Base-by-base conservation (phyloP, 2,113 vertebrate species). In the Aegotheles bennettii region DNA sequence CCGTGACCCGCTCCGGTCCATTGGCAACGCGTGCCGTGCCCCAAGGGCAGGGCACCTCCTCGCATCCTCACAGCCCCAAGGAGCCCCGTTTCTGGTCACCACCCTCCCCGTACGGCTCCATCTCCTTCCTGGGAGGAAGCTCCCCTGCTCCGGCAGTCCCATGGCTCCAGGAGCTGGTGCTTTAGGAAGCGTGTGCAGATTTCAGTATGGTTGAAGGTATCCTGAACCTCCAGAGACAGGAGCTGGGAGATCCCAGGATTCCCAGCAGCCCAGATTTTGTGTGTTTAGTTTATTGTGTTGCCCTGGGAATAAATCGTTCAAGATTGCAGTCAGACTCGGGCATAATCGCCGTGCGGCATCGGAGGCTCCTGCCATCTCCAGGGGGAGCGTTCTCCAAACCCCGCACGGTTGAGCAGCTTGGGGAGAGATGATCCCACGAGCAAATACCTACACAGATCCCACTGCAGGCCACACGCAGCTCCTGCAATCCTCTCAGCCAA, bases 251-350 rank as follows among this genome's bases (percentile, higher is more conserved):
- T 94, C 63, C 90, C 82, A 83, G 85, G 70, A 42, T 79, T 94
- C 96, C 91, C 96, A 94, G 71, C 84, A 93, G 93, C 96, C 84
- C 19, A 10, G 90, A 76, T 96, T 94, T 90, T 95, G 94, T 97
- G 93, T 94, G 94, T 96, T 97, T 96, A 96, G 95, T 90, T 96
- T 87, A 96, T 96, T 88, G 90, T 77, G 93, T 84, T 80, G 84
- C 94, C 93, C 95, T 95, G 93, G 96, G 96, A 96, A 96, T 96
- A 91, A 94, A 93, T 88, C 93, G 38, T 93, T 95, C 24, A 90
- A 74, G 93, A 95, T 83, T 84, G 73, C 87, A 84, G 82, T 42
- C 87, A 88, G 92, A 86, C 67, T 90, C 5, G 93, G 87, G 90
- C 78, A 80, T 93, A 95, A 94, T 95, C 91, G 93, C 94, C 51